phyloP scores from a whole-genome alignment of 2,113 vertebrate species.

The Plecotus auritus region DNA sequence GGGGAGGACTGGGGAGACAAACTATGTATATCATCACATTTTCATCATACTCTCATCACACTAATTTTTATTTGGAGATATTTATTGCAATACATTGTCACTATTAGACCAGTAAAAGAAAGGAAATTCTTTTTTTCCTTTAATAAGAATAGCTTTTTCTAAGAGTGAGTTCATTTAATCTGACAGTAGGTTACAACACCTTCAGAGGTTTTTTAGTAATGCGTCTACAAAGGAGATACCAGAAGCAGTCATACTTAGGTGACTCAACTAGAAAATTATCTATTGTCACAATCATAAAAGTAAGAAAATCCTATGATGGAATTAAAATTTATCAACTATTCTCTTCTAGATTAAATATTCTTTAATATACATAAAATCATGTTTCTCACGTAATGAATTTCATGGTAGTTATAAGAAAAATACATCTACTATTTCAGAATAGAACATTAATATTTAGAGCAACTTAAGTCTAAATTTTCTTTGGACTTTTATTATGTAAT shows the following conservation, averaged over 20 bases:
- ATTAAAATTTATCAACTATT: background rate
- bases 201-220: background rate
- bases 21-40: background rate
- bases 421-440: background rate
- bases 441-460: conserved; percentile 3
- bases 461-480: conserved; percentile 4
- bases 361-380: background rate
- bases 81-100: background rate
- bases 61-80: background rate
- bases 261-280: background rate
- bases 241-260: background rate
- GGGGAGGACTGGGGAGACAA: background rate
- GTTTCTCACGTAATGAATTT: background rate
- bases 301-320: background rate
- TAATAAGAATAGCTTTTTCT: background rate
- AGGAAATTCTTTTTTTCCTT: background rate
- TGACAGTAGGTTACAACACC: background rate
- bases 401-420: conserved; percentile 3
- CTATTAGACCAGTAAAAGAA: background rate
- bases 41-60: background rate
- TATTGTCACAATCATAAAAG: background rate
- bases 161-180: background rate
- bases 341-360: background rate
- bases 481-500: background rate
- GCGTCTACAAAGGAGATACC: background rate